Percentiles rank a stretch among this genome's conserved stretches.
Conservation (phyloP, 2,113 vertebrate species). For the Dipodomys merriami region DNA sequence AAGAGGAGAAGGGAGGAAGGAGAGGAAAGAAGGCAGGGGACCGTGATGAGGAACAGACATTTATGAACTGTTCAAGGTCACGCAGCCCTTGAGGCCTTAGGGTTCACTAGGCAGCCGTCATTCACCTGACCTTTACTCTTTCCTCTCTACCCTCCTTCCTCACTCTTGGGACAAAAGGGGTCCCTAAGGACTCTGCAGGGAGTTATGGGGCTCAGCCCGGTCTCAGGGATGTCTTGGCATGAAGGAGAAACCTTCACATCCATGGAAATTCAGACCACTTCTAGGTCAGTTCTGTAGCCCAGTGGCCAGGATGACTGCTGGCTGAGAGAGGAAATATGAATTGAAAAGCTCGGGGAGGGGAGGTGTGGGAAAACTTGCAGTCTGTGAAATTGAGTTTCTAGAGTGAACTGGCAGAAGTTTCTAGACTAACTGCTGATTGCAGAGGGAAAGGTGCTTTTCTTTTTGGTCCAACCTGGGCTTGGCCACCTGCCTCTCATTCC, state of each 20-base stretch:
- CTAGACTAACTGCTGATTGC: neutral
- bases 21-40: neutral
- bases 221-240: neutral
- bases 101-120: neutral
- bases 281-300: neutral
- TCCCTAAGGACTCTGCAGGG: no score
- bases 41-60: neutral
- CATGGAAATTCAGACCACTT: accelerated
- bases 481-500: neutral
- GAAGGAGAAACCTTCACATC: neutral
- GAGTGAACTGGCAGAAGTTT: neutral
- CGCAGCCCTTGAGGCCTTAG: no score
- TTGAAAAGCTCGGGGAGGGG: accelerated
- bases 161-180: accelerated
- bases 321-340: neutral
- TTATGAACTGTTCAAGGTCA: neutral
- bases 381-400: constrained; percentile 26
- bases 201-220: accelerated
- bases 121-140: accelerated
- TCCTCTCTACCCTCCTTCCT: accelerated
- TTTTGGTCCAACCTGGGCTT: neutral
- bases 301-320: accelerated
- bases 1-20: no score
- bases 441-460: neutral
- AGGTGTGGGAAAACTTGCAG: accelerated